Base-by-base conservation (phyloP, 2,888 invertebrate genomes). In the Matsumyia berberina region DNA sequence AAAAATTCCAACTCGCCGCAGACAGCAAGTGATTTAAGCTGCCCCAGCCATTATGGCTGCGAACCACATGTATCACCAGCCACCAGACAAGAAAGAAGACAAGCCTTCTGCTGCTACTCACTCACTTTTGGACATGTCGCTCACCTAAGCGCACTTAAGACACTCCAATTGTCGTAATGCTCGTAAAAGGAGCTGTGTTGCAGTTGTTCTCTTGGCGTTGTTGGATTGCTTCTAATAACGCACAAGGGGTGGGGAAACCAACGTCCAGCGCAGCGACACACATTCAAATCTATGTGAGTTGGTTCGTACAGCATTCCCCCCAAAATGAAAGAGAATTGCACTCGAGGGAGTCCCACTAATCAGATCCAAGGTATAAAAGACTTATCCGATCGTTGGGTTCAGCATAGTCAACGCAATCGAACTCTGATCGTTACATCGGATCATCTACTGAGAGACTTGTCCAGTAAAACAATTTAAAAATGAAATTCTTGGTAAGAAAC, bases 401-500 rank as follows among this genome's bases (percentile, higher is more conserved):
- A 67, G 55, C 42, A 83, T 46, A 83, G 60, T 83, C 62, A 67
- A 60, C 33, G 29, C 64, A 74, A 11, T 49, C 72, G 67, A 78
- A 55, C 67, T 78, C 66, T 33, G 46, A 60, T 73, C 42, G 35
- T 67, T 46, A 60, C 72, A 67, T 67, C 39, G 19, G 69, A 37
- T 51, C 49, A 35, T 19, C n/a, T 11, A 29, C 57, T 37, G 17
- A 24, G 49, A 46, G 55, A 12, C n/a, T 46, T 46, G 3, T 29
- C 24, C 8, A 46, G 6, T 19, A 6, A 29, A 42, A 51, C 12
- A 6, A 7, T 31, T 39, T 31, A 15, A 67, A 44, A 67, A 83
- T 83, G 82, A 83, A 78, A 67, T 57, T 83, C 66, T 62, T 83
- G 55, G 82, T 83, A 83, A 78, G 78, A 12, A 57, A 15, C 42